phyloP scores from a whole-genome alignment of 2,113 vertebrate genomes.

The Physeter macrocephalus region DNA sequence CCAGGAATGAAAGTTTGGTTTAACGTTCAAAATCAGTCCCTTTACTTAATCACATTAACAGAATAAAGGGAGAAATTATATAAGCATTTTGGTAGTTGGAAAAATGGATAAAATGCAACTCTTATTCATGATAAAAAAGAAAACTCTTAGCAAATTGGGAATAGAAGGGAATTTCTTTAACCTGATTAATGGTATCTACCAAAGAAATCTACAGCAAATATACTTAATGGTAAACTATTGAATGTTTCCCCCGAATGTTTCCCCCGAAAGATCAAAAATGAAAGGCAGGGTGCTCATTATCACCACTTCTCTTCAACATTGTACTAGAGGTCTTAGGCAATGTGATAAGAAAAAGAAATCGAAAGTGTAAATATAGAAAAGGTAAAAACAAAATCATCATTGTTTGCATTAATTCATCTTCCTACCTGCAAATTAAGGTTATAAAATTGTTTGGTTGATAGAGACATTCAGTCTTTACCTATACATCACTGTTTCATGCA shows the following conservation, averaged over 20 bases:
- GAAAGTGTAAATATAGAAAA: not conserved
- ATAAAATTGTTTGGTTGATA: not conserved
- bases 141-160: not conserved
- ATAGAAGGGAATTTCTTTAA: not conserved
- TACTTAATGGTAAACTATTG: not conserved
- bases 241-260: not conserved
- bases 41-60: not conserved
- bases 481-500: not conserved
- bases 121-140: not conserved
- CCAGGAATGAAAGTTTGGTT: not conserved
- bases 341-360: not conserved
- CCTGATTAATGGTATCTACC: not conserved
- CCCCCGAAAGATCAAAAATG: not conserved
- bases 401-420: not conserved
- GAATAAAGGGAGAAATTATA: conserved; percentile 2
- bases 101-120: not conserved
- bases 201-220: not conserved
- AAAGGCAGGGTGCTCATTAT: not conserved
- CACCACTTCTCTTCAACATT: too few species aligned
- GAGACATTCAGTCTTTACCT: not conserved
- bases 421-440: not conserved
- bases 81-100: not conserved
- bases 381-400: not conserved
- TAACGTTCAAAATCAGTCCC: not conserved
- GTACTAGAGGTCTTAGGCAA: not conserved